These are phyloP conservation scores for Tanypteryx hageni DNA, from an alignment of 2,888 invertebrate genomes.

Conservation along the genomic window DNA sequence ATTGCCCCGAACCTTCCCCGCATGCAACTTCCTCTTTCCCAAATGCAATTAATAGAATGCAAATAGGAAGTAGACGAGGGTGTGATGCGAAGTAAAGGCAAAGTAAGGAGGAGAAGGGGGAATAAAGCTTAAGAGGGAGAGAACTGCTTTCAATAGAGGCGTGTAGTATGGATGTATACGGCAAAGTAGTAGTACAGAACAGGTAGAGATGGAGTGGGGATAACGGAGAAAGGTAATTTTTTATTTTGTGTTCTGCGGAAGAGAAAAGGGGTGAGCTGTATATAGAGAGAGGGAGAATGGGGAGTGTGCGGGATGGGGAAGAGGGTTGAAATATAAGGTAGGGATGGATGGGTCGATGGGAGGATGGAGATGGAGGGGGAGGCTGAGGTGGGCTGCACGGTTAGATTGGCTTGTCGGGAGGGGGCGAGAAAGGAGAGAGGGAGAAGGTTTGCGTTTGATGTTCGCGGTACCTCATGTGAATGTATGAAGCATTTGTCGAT, in stretches of 20 bases:
- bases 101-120: conserved; percentile 17
- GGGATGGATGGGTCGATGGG: background rate
- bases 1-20: background rate
- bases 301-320: background rate
- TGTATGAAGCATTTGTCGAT: conserved; percentile 63
- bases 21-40: conserved; percentile 4
- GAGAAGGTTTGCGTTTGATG: conserved; percentile 56
- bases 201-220: background rate
- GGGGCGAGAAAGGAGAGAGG: background rate
- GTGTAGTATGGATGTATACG: background rate
- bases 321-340: background rate
- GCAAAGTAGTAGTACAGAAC: background rate
- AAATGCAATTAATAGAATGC: conserved; percentile 55
- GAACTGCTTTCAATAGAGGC: background rate
- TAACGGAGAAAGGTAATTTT: conserved; percentile 14
- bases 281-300: background rate
- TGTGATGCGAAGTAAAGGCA: background rate
- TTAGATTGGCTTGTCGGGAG: conserved; percentile 25
- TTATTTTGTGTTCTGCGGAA: background rate
- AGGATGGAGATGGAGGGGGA: background rate
- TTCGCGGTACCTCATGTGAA: conserved; percentile 60
- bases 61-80: conserved; percentile 27
- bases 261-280: too few species aligned
- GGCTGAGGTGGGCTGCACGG: background rate
- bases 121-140: background rate